Conservation (phyloP, 2,113 vertebrate genomes). For the Cyprinus carpio region DNA sequence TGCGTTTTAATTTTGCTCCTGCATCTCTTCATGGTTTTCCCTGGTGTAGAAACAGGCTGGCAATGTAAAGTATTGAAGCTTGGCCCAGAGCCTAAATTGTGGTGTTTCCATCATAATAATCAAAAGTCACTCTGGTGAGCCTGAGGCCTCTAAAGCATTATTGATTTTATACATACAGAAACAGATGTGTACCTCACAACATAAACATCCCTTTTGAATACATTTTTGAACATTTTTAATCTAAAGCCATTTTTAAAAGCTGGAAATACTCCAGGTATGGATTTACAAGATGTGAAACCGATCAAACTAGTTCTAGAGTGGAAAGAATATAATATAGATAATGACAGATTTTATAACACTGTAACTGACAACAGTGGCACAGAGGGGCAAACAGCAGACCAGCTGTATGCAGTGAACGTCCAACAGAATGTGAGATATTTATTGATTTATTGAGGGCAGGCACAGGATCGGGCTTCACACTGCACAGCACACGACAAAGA, state of each 20-base stretch:
- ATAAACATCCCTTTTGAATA: not conserved
- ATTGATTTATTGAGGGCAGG: conserved; percentile 36
- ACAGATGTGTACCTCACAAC: not conserved
- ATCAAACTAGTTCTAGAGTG: not conserved
- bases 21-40: not conserved
- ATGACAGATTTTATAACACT: not conserved
- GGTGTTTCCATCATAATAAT: not conserved
- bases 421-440: conserved; percentile 20
- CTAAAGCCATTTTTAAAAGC: not conserved
- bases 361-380: conserved; percentile 4
- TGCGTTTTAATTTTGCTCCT: not conserved
- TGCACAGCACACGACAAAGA: conserved; percentile 5
- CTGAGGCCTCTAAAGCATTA: not conserved
- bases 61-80: not conserved
- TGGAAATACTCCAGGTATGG: not conserved
- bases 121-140: not conserved
- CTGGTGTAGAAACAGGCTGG: not conserved
- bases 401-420: not conserved
- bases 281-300: not conserved
- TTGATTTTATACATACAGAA: not conserved
- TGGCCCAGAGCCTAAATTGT: not conserved
- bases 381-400: not conserved
- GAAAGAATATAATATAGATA: not conserved
- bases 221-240: not conserved
- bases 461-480: conserved; percentile 30